Conservation (phyloP, 1,140 invertebrate genomes). For the Hyles euphorbiae region DNA sequence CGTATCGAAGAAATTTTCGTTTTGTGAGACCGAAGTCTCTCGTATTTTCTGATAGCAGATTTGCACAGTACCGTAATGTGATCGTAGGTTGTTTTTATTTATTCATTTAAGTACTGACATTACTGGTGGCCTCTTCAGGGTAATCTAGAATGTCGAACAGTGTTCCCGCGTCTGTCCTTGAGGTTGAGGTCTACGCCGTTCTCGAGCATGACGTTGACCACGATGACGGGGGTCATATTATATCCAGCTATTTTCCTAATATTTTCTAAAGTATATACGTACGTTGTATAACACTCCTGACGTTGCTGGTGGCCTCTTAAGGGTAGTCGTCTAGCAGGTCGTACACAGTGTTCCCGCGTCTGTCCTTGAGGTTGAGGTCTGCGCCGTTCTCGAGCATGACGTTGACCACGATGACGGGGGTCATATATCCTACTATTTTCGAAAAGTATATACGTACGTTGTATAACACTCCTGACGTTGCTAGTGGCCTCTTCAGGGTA, state of each 20-base stretch:
- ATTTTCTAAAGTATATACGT: slow-evolving; percentile 40
- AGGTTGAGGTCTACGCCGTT: slow-evolving; percentile 89
- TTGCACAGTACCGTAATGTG: no score
- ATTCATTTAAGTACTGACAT: slow-evolving; percentile 80
- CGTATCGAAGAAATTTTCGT: no score
- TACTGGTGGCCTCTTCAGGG: slow-evolving; percentile 91
- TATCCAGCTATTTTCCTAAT: slow-evolving; percentile 29
- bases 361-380: slow-evolving; percentile 87
- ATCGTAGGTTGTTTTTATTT: no score
- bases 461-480: slow-evolving; percentile 88
- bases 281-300: slow-evolving; percentile 91
- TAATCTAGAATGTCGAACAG: slow-evolving; percentile 94
- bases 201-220: slow-evolving; percentile 88
- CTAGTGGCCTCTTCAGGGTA: slow-evolving; percentile 93
- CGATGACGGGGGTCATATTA: slow-evolving; percentile 90
- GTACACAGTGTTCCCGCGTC: slow-evolving; percentile 89
- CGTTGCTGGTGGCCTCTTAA: slow-evolving; percentile 90
- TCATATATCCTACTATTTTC: slow-evolving; percentile 60
- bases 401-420: slow-evolving; percentile 93
- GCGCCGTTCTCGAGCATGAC: slow-evolving; percentile 89
- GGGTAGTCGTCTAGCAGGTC: slow-evolving; percentile 93
- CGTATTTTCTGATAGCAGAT: no score
- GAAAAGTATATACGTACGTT: slow-evolving; percentile 79
- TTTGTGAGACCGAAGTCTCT: no score
- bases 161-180: slow-evolving; percentile 87